These are phyloP conservation scores for Caenorhabditis brenneri DNA, from an alignment of 1,140 invertebrate genomes.

Conservation along the genomic window DNA sequence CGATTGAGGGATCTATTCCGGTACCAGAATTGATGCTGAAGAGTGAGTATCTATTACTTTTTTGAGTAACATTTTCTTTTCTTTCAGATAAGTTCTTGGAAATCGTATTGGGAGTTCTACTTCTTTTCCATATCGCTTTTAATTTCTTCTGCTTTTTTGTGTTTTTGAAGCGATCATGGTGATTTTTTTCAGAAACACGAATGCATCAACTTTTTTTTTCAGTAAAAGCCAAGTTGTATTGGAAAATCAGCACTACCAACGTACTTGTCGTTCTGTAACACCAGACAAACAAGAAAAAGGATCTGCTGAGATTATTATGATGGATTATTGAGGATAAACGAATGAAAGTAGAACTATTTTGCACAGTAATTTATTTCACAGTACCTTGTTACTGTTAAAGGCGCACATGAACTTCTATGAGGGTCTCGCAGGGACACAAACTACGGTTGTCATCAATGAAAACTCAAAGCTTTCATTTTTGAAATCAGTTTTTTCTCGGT, in stretches of 20 bases:
- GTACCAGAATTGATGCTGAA: background rate
- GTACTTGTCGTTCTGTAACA: background rate
- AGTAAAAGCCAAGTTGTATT: background rate
- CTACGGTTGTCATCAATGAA: too few relatives aligned
- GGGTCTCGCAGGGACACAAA: too few relatives aligned
- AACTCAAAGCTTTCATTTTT: too few relatives aligned
- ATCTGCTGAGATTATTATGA: background rate
- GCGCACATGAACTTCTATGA: too few relatives aligned
- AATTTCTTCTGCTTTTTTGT: background rate
- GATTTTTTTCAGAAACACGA: background rate
- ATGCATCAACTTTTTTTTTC: background rate
- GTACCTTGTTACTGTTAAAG: too few relatives aligned
- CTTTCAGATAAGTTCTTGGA: background rate
- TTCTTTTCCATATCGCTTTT: background rate
- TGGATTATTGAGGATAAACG: background rate
- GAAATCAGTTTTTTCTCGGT: too few relatives aligned
- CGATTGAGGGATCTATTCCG: constrained; percentile 2
- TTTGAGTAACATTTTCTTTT: background rate
- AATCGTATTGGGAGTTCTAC: background rate
- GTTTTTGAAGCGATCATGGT: background rate
- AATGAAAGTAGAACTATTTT: too few relatives aligned
- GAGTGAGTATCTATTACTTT: background rate
- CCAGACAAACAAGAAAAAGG: background rate
- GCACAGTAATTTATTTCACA: too few relatives aligned
- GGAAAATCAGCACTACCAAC: background rate